Conservation (phyloP, 2,113 vertebrate genomes). For the Erinaceus europaeus region DNA sequence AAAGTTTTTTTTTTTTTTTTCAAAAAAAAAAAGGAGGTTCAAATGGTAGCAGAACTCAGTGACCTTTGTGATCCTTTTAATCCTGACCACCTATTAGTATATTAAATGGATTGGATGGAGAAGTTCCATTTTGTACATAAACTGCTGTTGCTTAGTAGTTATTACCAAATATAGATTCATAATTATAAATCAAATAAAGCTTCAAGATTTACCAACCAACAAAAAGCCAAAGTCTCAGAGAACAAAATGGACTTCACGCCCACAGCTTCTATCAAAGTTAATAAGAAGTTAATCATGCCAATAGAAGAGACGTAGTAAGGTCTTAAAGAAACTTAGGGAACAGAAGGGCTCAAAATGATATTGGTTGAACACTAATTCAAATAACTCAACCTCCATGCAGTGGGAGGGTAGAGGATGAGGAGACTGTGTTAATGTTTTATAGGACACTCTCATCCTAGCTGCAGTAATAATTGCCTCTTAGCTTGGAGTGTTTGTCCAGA, state of each 20-base stretch:
- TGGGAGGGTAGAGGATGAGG: constrained; percentile 20
- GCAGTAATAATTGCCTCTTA: constrained; percentile 54
- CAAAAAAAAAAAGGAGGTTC: not conserved
- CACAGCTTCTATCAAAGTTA: constrained; percentile 70
- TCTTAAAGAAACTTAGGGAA: constrained; percentile 44
- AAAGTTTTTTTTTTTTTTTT: too few species aligned
- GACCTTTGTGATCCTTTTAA: constrained; percentile 22
- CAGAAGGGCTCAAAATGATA: not conserved
- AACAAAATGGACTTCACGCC: constrained; percentile 60
- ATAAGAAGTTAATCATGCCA: constrained; percentile 68
- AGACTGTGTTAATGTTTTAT: constrained; percentile 45
- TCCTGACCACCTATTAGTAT: constrained; percentile 25
- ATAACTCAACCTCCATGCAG: constrained; percentile 37
- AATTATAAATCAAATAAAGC: constrained; percentile 56
- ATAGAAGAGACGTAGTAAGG: constrained; percentile 36
- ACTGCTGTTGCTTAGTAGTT: constrained; percentile 11
- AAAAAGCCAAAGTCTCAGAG: constrained; percentile 45
- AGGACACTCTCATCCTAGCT: constrained; percentile 43
- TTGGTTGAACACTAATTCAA: constrained; percentile 56
- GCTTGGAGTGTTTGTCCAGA: constrained; percentile 70
- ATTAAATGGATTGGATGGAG: constrained; percentile 3
- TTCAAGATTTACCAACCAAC: constrained; percentile 49
- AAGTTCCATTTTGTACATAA: constrained; percentile 41
- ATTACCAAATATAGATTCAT: constrained; percentile 46
- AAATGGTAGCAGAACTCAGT: not conserved